Evolutionary conservation across 1,140 invertebrate genomes (phyloP).

Genomic region (Harpegnathos saltator): DNA sequence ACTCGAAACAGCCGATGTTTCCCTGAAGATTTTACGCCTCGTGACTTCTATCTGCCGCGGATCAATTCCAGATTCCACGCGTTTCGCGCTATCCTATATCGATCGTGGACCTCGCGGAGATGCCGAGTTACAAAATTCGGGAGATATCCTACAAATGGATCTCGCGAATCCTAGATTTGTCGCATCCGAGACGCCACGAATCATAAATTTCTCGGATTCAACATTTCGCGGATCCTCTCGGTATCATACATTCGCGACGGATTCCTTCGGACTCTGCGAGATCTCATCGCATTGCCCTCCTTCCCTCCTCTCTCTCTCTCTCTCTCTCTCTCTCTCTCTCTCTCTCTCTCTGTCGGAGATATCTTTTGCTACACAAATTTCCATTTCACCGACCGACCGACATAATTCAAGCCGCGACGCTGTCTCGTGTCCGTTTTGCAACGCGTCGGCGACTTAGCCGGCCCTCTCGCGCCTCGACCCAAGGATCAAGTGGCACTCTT

Average conservation of each 20-base stretch:
- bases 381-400: background rate
- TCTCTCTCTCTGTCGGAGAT: background rate
- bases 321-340: too few species aligned
- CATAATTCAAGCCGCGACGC: background rate
- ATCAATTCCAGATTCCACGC: background rate
- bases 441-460: background rate
- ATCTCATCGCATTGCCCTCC: too few species aligned
- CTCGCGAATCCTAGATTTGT: constrained; percentile 15
- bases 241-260: background rate
- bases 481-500: constrained; percentile 19
- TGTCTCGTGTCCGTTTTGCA: background rate
- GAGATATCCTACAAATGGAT: background rate
- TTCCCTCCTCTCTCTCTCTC: too few species aligned
- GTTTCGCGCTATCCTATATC: background rate
- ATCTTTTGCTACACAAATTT: background rate
- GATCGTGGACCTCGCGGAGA: background rate
- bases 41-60: background rate
- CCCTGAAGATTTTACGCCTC: background rate
- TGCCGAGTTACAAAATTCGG: background rate
- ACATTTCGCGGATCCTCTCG: background rate
- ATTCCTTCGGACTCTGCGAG: background rate
- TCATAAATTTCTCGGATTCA: constrained; percentile 10
- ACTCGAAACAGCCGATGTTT: background rate
- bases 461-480: background rate
- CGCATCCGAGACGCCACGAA: background rate